Evolutionary conservation across 2,888 invertebrate genomes (phyloP), one percentile per base, ranked within the genome.

Genomic region (Criorhina ranunculi): DNA sequence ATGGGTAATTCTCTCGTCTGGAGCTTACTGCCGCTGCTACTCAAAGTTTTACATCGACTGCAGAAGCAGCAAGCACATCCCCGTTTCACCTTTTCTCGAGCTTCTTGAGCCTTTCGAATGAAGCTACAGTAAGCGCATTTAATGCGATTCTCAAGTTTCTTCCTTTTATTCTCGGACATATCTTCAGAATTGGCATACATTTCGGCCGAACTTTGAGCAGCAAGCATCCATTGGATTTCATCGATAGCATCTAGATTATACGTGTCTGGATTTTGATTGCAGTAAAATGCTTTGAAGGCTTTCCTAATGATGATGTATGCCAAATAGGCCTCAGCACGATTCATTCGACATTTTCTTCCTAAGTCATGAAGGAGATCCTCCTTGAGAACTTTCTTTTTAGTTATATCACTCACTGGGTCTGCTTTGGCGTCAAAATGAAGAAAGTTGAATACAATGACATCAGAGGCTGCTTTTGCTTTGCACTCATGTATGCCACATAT

Each of bases 401-500:
- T 89, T 1, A 87, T 88, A 5, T 89, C 88, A 12, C 90, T 88
- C 5, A 91, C 85, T 55, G 90, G 89, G 49, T 91, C 91, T 40
- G 90, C 89, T 1, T 91, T 90, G 86, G 91, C 88, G 62, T 91
- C 91, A 60, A 89, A 91, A 49, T 91, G 90, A 49, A 91, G 83
- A 33, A 91, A 91, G 1, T 90, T 88, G 29, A 90, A 91, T 0
- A 90, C 89, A 7, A 88, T 88, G 19, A 91, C 89, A 59, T 91
- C 91, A 5, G 90, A 87, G 0, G 91, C 89, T 0, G 90, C 89
- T 67, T 90, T 90, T 9, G 91, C 91, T 76, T 91, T 91, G 72
- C 91, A 91, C 70, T 91, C 91, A 70, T 91, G 91, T 80, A 91
- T 86, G 5, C 91, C 91, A 49, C 91, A 91, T 9, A 90, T 87